Base-by-base conservation (phyloP, 2,113 vertebrate genomes). In the Chunga burmeisteri region DNA sequence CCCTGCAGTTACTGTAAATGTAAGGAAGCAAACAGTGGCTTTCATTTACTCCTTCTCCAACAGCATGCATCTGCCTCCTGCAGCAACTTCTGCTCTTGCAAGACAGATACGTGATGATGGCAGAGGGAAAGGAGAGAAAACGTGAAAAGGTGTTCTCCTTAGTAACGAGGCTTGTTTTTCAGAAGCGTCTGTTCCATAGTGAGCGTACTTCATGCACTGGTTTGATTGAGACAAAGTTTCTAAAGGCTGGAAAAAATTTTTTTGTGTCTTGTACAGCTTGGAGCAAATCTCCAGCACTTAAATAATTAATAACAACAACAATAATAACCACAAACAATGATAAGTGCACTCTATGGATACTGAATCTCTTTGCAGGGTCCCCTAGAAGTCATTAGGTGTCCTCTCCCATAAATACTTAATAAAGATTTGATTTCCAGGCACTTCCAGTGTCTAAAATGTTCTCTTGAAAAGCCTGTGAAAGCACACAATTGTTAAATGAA, bases 361-460 rank as follows among this genome's bases (percentile, higher is more conserved):
- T 94, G 83, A 96, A 92, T 94, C 73, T 91, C 81, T 75, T 96
- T 9, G 7, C 29, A 80, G 53, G 25, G 81, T 94, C 89, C 84
- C 91, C 78, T 66, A 89, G 73, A 97, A 96, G 93, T 91, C 94
- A 91, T 96, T 97, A 96, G 84, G 89, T 96, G 78, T 77, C 66
- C 58, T 92, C 12, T 36, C 0, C 56, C 40, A 94, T 96, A 87
- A 94, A 97, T 95, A 93, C 66, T 97, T 95, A 96, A 97, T 95
- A 94, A 91, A 92, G 81, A 94, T 94, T 95, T 97, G 77, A 96
- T 97, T 97, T 97, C 81, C 84, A 94, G 81, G 73, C 86, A 91
- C 73, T 97, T 90, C 29, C 73, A 90, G 73, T 68, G 52, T 85
- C 81, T 95, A 85, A 93, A 97, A 87, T 29, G 70, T 77, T 89